These are phyloP conservation scores for Trichogramma dendrolimi DNA, from an alignment of 2,888 invertebrate genomes.

Conservation along the genomic window DNA sequence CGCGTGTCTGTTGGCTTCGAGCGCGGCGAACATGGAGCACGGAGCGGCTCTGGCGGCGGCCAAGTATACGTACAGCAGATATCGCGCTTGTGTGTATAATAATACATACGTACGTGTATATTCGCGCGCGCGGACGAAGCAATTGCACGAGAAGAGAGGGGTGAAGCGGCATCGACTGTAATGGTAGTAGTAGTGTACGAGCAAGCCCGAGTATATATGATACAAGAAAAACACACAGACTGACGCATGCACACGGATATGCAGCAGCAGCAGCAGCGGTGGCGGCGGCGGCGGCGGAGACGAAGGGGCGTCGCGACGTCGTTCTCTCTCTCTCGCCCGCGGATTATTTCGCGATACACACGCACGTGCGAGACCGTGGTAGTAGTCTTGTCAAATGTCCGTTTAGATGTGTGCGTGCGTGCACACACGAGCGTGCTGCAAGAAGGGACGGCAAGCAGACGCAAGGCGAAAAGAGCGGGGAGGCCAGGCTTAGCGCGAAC, in stretches of 20 bases:
- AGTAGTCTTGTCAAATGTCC: too few species aligned
- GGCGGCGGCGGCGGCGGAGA: constrained; percentile 17
- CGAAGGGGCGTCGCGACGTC: constrained; percentile 23
- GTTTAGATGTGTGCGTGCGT: constrained; percentile 24
- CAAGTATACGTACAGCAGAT: too few species aligned
- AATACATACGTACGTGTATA: too few species aligned
- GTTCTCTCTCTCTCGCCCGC: constrained; percentile 5
- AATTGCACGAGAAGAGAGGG: too few species aligned
- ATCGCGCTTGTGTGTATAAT: too few species aligned
- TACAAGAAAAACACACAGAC: not conserved
- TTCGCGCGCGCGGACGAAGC: too few species aligned
- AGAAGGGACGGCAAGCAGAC: constrained; percentile 5
- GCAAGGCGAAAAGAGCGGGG: constrained; percentile 12
- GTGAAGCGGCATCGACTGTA: not conserved
- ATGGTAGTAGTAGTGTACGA: not conserved
- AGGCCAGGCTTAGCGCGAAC: constrained; percentile 22
- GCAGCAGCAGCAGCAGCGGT: not conserved
- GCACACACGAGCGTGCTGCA: constrained; percentile 22
- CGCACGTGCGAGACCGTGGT: not conserved
- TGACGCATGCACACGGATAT: not conserved
- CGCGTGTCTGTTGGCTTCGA: too few species aligned
- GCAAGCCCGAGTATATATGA: not conserved
- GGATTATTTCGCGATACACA: constrained; percentile 26
- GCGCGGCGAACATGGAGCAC: too few species aligned
- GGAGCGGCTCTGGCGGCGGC: too few species aligned